Evolutionary conservation across 2,797 vertebrate species (phyloP).

Genomic region (Bufotes viridis): DNA sequence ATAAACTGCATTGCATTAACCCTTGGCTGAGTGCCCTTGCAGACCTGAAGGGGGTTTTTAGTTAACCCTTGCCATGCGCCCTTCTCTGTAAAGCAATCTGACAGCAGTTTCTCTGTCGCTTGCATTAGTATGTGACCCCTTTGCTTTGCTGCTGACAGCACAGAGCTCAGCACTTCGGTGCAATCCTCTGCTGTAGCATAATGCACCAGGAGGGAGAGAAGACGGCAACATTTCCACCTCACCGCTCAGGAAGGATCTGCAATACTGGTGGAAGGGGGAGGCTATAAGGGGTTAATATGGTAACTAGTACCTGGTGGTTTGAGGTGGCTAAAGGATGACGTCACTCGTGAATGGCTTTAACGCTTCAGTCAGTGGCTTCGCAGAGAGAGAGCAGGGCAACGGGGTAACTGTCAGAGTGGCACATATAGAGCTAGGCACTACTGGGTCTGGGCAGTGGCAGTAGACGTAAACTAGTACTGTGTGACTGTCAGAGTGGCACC

Average conservation of each 20-base stretch:
- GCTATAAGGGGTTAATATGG: background rate
- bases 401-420: too few relatives aligned
- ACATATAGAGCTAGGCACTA: too few relatives aligned
- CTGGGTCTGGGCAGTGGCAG: too few relatives aligned
- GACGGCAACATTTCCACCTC: background rate
- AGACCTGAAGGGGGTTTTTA: too few relatives aligned
- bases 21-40: background rate
- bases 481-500: too few relatives aligned
- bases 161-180: background rate
- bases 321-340: too few relatives aligned
- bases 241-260: background rate
- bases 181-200: constrained; percentile 37
- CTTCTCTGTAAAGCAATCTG: too few relatives aligned
- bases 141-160: background rate
- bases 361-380: too few relatives aligned
- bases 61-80: background rate
- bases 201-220: constrained; percentile 45
- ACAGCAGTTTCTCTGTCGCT: background rate
- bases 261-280: background rate
- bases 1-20: background rate
- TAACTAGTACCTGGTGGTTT: too few relatives aligned
- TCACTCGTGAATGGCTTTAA: too few relatives aligned
- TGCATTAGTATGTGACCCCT: background rate
- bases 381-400: too few relatives aligned
- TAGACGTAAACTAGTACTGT: too few relatives aligned